Percentiles rank a stretch among this genome's conserved stretches.
Evolutionary conservation across 2,113 vertebrate genomes (phyloP).

Genomic region (Tor tambroides): DNA sequence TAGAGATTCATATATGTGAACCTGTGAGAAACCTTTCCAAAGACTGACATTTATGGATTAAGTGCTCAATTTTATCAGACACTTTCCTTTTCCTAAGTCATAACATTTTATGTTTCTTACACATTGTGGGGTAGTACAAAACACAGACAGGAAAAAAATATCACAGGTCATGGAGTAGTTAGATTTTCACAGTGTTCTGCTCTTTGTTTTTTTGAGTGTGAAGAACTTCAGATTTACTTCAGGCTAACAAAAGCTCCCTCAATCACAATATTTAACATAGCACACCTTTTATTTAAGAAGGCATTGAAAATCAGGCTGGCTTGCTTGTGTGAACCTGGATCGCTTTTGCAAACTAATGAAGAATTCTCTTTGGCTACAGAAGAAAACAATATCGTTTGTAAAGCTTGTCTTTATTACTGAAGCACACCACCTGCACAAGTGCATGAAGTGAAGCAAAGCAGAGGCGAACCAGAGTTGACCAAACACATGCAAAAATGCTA

Average conservation of each 20-base stretch:
- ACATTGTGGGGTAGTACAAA: constrained; percentile 14
- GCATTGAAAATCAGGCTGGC: constrained; percentile 37
- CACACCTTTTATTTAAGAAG: constrained; percentile 46
- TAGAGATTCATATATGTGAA: constrained; percentile 49
- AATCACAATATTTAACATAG: constrained; percentile 46
- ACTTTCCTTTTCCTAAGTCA: constrained; percentile 49
- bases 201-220: background rate
- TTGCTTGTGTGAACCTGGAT: constrained; percentile 38
- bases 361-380: constrained; percentile 45
- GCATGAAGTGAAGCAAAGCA: constrained; percentile 48
- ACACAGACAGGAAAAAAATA: background rate
- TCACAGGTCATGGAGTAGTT: background rate
- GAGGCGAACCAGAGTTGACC: constrained; percentile 53
- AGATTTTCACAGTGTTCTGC: constrained; percentile 6
- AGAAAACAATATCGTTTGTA: constrained; percentile 55
- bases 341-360: constrained; percentile 51
- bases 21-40: constrained; percentile 25
- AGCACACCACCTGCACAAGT: constrained; percentile 48
- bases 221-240: background rate
- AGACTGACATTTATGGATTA: constrained; percentile 50
- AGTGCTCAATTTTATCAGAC: constrained; percentile 48
- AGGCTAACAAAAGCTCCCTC: constrained; percentile 26
- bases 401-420: constrained; percentile 52
- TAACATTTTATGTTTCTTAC: constrained; percentile 45
- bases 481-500: constrained; percentile 43